These are phyloP conservation scores for Ceratothoa steindachneri DNA, from an alignment of 2,888 invertebrate genomes.

Conservation along the genomic window DNA sequence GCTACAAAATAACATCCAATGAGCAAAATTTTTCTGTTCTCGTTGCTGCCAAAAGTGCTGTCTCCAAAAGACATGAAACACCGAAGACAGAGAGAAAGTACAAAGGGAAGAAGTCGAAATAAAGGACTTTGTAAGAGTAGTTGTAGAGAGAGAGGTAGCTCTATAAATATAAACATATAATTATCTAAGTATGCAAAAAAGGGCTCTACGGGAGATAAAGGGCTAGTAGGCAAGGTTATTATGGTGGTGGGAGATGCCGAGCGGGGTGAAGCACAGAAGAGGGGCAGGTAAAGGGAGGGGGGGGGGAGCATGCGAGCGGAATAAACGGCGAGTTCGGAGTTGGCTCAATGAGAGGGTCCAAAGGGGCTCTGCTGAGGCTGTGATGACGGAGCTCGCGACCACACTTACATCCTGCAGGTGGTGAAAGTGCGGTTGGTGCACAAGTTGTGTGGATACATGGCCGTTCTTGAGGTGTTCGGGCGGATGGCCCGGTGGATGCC, in stretches of 20 bases:
- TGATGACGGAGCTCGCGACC: conserved; percentile 7
- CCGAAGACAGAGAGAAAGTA: background rate
- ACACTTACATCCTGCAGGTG: conserved; percentile 48
- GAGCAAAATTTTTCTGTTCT: background rate
- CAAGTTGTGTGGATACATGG: conserved; percentile 34
- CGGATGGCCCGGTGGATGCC: conserved; percentile 42
- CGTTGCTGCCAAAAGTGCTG: background rate
- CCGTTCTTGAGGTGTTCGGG: conserved; percentile 48
- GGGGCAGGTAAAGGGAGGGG: conserved; percentile 14
- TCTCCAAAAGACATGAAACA: background rate
- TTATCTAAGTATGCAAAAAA: background rate
- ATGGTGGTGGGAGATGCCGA: background rate
- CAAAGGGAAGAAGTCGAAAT: background rate
- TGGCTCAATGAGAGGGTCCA: conserved; percentile 1
- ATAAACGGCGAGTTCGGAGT: conserved; percentile 5
- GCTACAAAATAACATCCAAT: background rate
- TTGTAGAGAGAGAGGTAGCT: background rate
- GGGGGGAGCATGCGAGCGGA: background rate
- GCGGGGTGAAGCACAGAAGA: background rate
- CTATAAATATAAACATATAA: no score
- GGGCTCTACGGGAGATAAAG: background rate
- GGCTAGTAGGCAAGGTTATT: background rate
- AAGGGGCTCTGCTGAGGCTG: conserved; percentile 15
- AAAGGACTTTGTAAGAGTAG: background rate
- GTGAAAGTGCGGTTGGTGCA: conserved; percentile 41